Percentiles rank a stretch among this genome's conserved stretches.
phyloP scores from a whole-genome alignment of 2,797 vertebrate genomes.

The Tarsius wallacei region DNA sequence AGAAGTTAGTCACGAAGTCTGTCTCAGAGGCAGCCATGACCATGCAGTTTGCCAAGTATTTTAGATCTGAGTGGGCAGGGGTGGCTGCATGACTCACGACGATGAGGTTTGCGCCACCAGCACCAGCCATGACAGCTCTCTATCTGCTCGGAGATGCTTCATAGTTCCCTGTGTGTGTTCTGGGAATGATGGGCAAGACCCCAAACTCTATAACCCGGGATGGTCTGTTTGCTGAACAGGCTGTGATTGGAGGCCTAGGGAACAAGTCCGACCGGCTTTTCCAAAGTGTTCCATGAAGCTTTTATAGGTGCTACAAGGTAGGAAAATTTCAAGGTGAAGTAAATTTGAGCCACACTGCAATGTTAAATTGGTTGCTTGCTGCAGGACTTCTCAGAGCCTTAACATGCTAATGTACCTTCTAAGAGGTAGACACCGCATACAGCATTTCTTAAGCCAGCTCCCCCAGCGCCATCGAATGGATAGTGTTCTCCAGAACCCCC shows the following conservation, averaged over 20 bases:
- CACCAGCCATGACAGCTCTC: not conserved
- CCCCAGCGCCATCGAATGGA: not conserved
- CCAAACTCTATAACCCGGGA: not conserved
- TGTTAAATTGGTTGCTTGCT: not conserved
- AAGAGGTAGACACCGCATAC: not conserved
- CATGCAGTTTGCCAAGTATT: not conserved
- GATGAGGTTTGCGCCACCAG: not conserved
- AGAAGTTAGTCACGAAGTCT: constrained; percentile 5
- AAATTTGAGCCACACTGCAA: not conserved
- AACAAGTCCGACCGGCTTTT: not conserved
- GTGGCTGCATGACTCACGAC: not conserved
- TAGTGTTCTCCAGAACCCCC: not conserved
- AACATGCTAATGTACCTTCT: not conserved
- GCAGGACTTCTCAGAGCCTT: not conserved
- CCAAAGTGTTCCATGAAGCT: not conserved
- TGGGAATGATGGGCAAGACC: not conserved
- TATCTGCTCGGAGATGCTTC: not conserved
- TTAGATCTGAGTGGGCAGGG: not conserved
- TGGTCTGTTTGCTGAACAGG: not conserved
- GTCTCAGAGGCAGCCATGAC: not conserved
- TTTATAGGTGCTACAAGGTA: not conserved
- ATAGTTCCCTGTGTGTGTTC: not conserved
- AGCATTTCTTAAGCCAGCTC: not conserved
- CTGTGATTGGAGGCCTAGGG: not conserved
- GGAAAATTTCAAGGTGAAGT: not conserved